Evolutionary conservation across 1,140 invertebrate genomes (phyloP).

Genomic region (Xylocopa sonorina): DNA sequence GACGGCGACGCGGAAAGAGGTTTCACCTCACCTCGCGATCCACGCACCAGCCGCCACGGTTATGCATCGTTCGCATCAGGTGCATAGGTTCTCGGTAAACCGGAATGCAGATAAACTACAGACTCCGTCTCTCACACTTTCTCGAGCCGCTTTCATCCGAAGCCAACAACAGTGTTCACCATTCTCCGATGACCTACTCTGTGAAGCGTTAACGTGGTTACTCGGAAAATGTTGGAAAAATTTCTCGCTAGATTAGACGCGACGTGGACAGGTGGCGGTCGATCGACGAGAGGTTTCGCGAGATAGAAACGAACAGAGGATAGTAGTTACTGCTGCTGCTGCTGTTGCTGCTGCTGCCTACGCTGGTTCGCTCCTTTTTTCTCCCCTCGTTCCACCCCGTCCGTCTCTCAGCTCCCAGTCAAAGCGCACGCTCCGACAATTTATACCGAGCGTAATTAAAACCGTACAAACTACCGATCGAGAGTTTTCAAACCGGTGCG

Average conservation of each 20-base stretch:
- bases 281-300: no score
- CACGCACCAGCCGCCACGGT: conserved; percentile 58
- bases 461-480: conserved; percentile 39
- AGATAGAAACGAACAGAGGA: no score
- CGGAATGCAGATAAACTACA: conserved; percentile 78
- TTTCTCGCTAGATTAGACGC: not conserved
- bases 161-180: no score
- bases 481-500: not conserved
- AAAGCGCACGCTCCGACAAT: not conserved
- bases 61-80: conserved; percentile 77
- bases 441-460: conserved; percentile 32
- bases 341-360: no score
- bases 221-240: not conserved
- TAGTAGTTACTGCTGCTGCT: no score
- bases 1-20: conserved; percentile 52
- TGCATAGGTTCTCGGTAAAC: conserved; percentile 76
- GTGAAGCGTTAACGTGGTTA: not conserved
- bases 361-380: conserved; percentile 40
- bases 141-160: conserved; percentile 39
- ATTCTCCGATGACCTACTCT: conserved; percentile 35
- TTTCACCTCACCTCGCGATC: conserved; percentile 49
- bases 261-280: no score
- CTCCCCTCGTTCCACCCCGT: no score
- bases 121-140: conserved; percentile 52
- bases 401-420: not conserved